These are phyloP conservation scores for Galendromus occidentalis DNA, from an alignment of 1,140 invertebrate species.

Conservation along the genomic window DNA sequence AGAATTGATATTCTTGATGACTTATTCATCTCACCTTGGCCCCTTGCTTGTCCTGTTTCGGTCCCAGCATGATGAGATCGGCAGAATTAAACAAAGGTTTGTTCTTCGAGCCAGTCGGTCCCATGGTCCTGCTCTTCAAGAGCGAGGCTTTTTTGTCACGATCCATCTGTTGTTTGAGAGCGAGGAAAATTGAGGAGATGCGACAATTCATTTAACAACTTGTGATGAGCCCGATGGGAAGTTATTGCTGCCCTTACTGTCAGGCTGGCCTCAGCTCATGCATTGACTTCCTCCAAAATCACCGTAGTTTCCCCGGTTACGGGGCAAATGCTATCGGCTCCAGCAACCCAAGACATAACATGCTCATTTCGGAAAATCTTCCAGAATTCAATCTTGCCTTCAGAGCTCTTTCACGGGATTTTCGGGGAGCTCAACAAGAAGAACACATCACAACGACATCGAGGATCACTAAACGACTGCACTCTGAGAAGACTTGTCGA, in stretches of 20 bases:
- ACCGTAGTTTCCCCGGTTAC: too few relatives aligned
- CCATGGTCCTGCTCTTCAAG: neutral
- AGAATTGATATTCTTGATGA: too few relatives aligned
- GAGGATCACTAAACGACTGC: too few relatives aligned
- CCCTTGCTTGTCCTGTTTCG: neutral
- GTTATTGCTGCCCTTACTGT: neutral
- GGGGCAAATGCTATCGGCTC: too few relatives aligned
- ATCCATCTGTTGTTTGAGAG: neutral
- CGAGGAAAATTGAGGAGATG: neutral
- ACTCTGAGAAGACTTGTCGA: too few relatives aligned
- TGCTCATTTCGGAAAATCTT: too few relatives aligned
- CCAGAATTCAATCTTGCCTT: too few relatives aligned
- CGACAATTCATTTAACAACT: neutral
- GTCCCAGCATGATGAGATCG: slow-evolving; percentile 1
- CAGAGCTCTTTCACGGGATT: too few relatives aligned
- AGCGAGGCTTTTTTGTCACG: slow-evolving; percentile 9
- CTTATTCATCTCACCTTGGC: too few relatives aligned
- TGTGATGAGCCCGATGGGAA: neutral
- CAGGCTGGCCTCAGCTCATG: neutral
- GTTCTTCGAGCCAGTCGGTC: neutral
- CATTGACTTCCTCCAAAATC: neutral
- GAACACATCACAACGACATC: too few relatives aligned
- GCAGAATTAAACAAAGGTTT: slow-evolving; percentile 5
- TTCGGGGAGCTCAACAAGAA: too few relatives aligned
- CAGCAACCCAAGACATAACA: too few relatives aligned